Evolutionary conservation across 2,113 vertebrate species (phyloP).

Genomic region (Polypterus bichir): DNA sequence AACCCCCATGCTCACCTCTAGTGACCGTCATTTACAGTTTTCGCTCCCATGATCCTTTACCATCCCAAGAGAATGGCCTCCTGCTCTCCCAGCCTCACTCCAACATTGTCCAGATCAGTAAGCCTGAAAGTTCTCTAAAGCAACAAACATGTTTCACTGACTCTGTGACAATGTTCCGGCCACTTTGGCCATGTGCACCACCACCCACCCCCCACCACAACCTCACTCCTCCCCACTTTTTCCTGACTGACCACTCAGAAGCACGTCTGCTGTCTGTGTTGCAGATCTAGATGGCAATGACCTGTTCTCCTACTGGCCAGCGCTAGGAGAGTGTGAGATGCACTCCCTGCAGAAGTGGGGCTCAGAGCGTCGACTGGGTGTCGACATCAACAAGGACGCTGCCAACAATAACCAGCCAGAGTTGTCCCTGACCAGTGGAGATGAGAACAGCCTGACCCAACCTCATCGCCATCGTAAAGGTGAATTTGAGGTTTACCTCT

Average conservation of each 20-base stretch:
- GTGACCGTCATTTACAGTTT: too few species aligned
- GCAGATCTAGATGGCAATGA: constrained; percentile 92
- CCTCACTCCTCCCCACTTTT: not conserved
- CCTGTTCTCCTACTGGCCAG: constrained; percentile 91
- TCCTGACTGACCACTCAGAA: not conserved
- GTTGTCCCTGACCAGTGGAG: constrained; percentile 79
- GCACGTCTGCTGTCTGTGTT: not conserved
- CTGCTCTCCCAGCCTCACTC: not conserved
- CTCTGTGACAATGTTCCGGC: not conserved
- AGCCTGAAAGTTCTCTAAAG: too few species aligned
- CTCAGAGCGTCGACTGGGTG: constrained; percentile 83
- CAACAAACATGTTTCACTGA: too few species aligned
- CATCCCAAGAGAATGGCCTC: not conserved
- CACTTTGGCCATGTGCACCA: not conserved
- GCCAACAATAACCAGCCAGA: constrained; percentile 90
- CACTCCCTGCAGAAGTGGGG: constrained; percentile 90
- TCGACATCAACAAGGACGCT: constrained; percentile 77
- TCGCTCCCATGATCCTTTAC: not conserved
- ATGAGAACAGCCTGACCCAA: constrained; percentile 75
- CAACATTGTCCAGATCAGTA: too few species aligned
- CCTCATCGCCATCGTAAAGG: constrained; percentile 84
- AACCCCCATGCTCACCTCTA: too few species aligned
- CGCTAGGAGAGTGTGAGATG: constrained; percentile 75
- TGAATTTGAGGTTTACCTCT: too few species aligned
- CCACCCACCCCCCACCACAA: not conserved